A percentile compares a stretch with the other conserved stretches of the same genome.
These are phyloP conservation scores for Anomalospiza imberbis DNA, from an alignment of 2,797 vertebrate genomes.

Conservation along the genomic window DNA sequence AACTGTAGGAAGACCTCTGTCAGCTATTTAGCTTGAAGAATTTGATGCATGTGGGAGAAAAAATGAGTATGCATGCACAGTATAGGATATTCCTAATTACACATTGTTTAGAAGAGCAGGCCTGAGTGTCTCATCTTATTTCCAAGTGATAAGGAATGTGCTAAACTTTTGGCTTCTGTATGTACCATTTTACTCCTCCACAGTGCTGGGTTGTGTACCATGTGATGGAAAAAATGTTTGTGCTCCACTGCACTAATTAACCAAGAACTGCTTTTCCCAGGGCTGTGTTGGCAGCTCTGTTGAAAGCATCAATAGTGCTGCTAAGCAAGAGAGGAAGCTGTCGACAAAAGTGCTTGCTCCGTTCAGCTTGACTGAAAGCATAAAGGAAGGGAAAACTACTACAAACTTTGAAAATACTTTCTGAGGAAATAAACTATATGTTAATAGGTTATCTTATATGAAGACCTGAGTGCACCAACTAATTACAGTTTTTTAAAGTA, in stretches of 20 bases:
- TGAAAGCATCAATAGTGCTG: constrained; percentile 24
- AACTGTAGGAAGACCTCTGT: neutral
- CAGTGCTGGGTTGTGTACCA: neutral
- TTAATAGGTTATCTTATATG: neutral
- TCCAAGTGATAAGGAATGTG: neutral
- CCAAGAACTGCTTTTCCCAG: constrained; percentile 28
- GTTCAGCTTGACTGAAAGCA: neutral
- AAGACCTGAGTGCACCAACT: neutral
- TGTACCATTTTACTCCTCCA: neutral
- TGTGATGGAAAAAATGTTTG: constrained; percentile 38
- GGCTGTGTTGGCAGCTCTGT: constrained; percentile 36
- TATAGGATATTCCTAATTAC: neutral
- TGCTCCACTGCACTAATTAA: constrained; percentile 57
- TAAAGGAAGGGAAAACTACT: neutral
- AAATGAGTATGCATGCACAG: neutral
- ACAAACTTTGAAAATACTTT: neutral
- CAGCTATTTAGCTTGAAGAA: neutral
- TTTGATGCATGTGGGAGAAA: neutral
- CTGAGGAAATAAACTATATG: neutral
- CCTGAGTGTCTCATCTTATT: neutral
- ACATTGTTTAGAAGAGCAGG: neutral
- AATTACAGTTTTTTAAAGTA: neutral
- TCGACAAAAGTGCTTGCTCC: neutral
- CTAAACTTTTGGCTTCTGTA: neutral
- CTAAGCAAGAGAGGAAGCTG: constrained; percentile 17